Evolutionary conservation across 1,140 invertebrate species (phyloP), one percentile per base, ranked within the genome.

Genomic region (Heliconius congener): DNA sequence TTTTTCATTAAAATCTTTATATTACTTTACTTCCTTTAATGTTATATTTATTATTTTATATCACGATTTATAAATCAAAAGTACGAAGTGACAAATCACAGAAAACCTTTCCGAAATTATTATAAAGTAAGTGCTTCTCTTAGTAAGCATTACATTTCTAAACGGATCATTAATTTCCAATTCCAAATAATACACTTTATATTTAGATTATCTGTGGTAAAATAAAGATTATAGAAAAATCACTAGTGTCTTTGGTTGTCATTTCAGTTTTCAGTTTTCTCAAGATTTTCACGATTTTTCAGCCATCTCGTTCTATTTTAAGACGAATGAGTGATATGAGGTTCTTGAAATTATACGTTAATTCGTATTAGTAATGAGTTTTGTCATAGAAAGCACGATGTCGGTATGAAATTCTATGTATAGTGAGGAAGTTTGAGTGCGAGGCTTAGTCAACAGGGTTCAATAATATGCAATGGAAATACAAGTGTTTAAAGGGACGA

Each of bases 391-490:
- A 73, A 74, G 71, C 57, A 79, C 76, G 74, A 79, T 84, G 78
- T 84, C 79, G 79, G 76, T 82, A 86, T 91, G 87, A 90, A 73
- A 85, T 86, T 86, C 82, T 87, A 86, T 87, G 86, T 89, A 86
- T 87, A 89, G 86, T 86, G 83, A 78, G 79, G 78, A 84, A 83
- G 76, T 86, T 90, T 82, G 57, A 77, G 85, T 84, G 66, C 60
- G 73, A 85, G 80, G 37, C 34, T 79, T 79, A 70, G 76, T 85
- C 80, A 80, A 52, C 73, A 79, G 82, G 83, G 66, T 79, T 87
- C 82, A 85, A 80, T 89, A 94, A 90, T 91, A 94, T 94, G 93
- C 86, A 88, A 93, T 93, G 93, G 90, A 89, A 87, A 87, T 87
- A 80, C 85, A 90, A 86, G 86, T 85, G 85, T 81, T 90, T 89